Percentiles rank a stretch among this genome's conserved stretches.
phyloP scores from a whole-genome alignment of 2,888 invertebrate genomes.

The Tigriopus californicus region DNA sequence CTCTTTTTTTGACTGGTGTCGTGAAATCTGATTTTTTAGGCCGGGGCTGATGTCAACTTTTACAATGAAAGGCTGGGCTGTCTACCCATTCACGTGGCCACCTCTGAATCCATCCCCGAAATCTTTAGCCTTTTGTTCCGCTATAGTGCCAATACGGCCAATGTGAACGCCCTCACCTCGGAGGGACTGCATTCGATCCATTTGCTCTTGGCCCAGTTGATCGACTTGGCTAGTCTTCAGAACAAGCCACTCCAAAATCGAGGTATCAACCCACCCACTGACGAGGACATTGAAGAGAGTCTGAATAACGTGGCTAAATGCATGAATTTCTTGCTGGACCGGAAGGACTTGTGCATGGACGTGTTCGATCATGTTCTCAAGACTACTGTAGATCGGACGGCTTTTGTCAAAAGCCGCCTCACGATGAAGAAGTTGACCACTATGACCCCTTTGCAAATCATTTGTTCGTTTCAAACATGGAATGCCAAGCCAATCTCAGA shows the following conservation, averaged over 20 bases:
- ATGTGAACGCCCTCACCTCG: not conserved
- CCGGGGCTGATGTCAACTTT: not conserved
- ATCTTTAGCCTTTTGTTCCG: not conserved
- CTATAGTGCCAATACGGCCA: not conserved
- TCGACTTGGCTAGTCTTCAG: not conserved
- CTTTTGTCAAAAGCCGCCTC: not conserved
- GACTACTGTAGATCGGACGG: not conserved
- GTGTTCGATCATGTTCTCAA: not conserved
- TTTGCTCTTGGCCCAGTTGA: not conserved
- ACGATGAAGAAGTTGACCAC: slow-evolving; percentile 10
- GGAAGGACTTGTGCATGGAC: not conserved
- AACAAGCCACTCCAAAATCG: not conserved
- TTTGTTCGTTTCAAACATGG: slow-evolving; percentile 7
- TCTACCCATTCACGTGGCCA: not conserved
- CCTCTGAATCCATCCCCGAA: not conserved
- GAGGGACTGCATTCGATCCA: not conserved
- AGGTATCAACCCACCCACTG: not conserved
- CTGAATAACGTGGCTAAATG: not conserved
- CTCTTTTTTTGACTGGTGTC: too few species aligned
- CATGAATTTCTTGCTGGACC: not conserved
- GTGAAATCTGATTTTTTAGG: too few species aligned
- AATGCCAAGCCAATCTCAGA: not conserved
- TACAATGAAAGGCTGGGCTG: not conserved
- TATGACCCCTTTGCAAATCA: slow-evolving; percentile 11
- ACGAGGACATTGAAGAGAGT: not conserved